These are phyloP conservation scores for Petroica traversi DNA, from an alignment of 2,113 vertebrate genomes.

Conservation along the genomic window DNA sequence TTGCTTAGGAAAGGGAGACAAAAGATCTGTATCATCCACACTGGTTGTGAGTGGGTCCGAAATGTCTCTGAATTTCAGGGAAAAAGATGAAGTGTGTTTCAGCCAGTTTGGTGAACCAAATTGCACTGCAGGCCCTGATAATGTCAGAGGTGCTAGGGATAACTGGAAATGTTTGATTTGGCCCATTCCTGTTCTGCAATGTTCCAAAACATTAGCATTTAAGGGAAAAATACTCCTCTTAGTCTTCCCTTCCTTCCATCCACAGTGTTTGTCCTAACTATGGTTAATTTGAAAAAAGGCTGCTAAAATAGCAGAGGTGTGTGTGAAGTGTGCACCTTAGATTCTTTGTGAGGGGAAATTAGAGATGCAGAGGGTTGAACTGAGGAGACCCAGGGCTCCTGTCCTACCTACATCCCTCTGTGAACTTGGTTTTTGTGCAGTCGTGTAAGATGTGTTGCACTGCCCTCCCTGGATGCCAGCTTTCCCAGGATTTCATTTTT, in stretches of 20 bases:
- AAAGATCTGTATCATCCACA: neutral
- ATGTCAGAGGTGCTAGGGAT: neutral
- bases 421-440: neutral
- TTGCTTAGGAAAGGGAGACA: neutral
- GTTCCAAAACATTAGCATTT: neutral
- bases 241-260: neutral
- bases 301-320: neutral
- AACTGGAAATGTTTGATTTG: neutral
- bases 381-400: neutral
- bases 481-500: neutral
- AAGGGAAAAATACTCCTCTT: neutral
- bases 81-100: neutral
- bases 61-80: neutral
- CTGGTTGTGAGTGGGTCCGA: neutral
- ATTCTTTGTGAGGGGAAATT: neutral
- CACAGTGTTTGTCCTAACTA: neutral
- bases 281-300: neutral
- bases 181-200: neutral
- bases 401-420: fast-evolving
- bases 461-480: neutral
- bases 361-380: neutral
- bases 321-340: neutral
- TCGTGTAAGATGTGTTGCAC: fast-evolving
- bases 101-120: neutral
- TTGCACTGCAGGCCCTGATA: neutral